These are phyloP conservation scores for Thunnus maccoyii DNA, from an alignment of 2,113 vertebrate species.

Conservation along the genomic window DNA sequence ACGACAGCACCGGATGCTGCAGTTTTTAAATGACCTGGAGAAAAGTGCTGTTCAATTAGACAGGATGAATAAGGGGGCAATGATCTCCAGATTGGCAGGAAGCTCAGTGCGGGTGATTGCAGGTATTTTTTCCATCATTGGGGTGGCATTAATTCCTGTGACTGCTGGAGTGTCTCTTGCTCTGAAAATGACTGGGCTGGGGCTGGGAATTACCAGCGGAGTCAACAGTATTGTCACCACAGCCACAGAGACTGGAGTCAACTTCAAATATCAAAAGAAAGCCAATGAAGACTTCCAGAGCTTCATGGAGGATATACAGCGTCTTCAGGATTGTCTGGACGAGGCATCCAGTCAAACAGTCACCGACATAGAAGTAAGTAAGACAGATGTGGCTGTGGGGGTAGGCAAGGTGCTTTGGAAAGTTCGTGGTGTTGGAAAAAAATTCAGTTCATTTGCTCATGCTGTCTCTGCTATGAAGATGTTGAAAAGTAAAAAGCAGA, in stretches of 20 bases:
- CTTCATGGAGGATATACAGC: slow-evolving; percentile 63
- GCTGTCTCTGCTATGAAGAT: slow-evolving; percentile 10
- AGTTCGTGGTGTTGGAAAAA: no score
- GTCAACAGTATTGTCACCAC: slow-evolving; percentile 59
- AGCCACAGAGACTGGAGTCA: slow-evolving; percentile 53
- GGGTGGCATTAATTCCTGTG: slow-evolving; percentile 63
- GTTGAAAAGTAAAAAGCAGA: slow-evolving; percentile 19
- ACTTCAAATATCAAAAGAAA: slow-evolving; percentile 35
- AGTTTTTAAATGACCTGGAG: slow-evolving; percentile 52
- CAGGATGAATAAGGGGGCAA: slow-evolving; percentile 64
- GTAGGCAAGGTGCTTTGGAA: background rate
- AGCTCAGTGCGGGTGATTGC: slow-evolving; percentile 67
- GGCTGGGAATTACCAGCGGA: slow-evolving; percentile 61
- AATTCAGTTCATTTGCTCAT: slow-evolving; percentile 19
- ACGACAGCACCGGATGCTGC: slow-evolving; percentile 40
- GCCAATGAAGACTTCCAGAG: slow-evolving; percentile 43
- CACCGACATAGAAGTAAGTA: background rate
- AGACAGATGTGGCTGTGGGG: fast-evolving
- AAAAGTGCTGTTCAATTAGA: slow-evolving; percentile 47
- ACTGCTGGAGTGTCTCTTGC: slow-evolving; percentile 64
- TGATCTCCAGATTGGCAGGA: slow-evolving; percentile 71
- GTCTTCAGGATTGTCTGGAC: slow-evolving; percentile 51
- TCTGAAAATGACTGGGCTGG: slow-evolving; percentile 48
- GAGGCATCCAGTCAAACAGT: background rate
- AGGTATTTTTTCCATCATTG: slow-evolving; percentile 66